Base-by-base conservation (phyloP, 2,888 invertebrate genomes). In the Callimorpha dominula region DNA sequence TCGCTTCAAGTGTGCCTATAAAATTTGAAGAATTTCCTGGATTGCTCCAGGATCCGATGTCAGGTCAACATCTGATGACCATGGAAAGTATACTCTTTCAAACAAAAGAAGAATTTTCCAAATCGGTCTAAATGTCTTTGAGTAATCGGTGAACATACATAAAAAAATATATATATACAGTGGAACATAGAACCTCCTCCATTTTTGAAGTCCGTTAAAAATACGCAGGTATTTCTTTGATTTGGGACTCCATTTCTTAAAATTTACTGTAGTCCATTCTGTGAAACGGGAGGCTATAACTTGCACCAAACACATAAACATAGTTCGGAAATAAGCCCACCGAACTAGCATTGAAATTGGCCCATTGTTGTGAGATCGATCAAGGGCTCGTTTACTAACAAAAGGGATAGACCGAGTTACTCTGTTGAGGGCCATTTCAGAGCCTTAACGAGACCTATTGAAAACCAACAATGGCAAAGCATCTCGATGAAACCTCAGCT, bases 351-450 rank as follows among this genome's bases (percentile, higher is more conserved):
- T 92, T 91, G 91, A 91, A 93, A 93, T 93, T 92, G 91, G 91
- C 79, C 90, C 83, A 94, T 94, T 94, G 93, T 94, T 89, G 87
- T 87, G 80, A 88, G 86, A 91, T 92, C 93, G 93, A 94, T 94
- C 93, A 91, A 90, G 89, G 88, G 89, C 89, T 92, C 92, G 92
- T 92, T 92, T 91, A 85, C 89, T 88, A 92, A 94, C 94, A 94
- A 94, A 92, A 89, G 93, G 89, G 87, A 88, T 90, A 88, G 88
- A 85, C 86, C 85, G 87, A 87, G 88, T 87, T 84, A 86, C 88
- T 86, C 87, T 78, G 83, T 84, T 81, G 88, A 88, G 86, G 89
- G 90, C 92, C 91, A 90, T 93, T 93, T 90, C 88, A 87, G 88
- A 87, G 84, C 89, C 91, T 88, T 94, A 94, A 94, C 94, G 93